These are phyloP conservation scores for Mastacembelus armatus DNA, from an alignment of 2,797 vertebrate species.

Conservation along the genomic window DNA sequence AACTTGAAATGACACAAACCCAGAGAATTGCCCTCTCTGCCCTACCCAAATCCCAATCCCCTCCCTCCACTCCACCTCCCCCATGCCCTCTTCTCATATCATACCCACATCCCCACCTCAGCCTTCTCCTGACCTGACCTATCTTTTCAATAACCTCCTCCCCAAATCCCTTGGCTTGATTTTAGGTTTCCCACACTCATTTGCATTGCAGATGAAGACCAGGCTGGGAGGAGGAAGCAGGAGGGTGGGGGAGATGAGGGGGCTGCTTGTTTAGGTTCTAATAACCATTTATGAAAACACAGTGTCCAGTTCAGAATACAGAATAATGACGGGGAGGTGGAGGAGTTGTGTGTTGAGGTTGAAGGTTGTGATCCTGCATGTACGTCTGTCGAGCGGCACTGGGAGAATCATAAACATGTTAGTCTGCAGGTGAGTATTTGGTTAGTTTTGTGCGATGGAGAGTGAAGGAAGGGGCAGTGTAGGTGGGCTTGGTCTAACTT, in stretches of 20 bases:
- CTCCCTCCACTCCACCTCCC: conserved; percentile 53
- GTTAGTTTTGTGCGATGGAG: conserved; percentile 59
- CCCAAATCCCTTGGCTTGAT: conserved; percentile 31
- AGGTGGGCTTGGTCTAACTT: conserved; percentile 64
- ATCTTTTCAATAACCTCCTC: conserved; percentile 4
- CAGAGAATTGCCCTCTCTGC: conserved; percentile 63
- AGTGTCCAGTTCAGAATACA: conserved; percentile 69
- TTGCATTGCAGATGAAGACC: conserved; percentile 29
- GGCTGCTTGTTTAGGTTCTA: conserved; percentile 53
- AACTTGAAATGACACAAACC: conserved; percentile 76
- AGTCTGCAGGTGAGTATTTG: conserved; percentile 60
- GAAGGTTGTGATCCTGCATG: conserved; percentile 62
- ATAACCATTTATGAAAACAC: conserved; percentile 63
- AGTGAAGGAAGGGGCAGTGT: conserved; percentile 45
- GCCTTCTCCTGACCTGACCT: conserved; percentile 9
- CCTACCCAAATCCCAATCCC: conserved; percentile 51
- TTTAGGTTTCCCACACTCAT: conserved; percentile 38
- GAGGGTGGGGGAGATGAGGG: conserved; percentile 13
- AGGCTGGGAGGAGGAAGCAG: conserved; percentile 43
- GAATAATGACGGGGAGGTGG: conserved; percentile 53
- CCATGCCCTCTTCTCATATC: conserved; percentile 36
- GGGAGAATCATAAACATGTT: conserved; percentile 40
- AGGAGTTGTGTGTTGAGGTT: conserved; percentile 73
- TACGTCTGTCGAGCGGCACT: conserved; percentile 45
- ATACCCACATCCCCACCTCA: conserved; percentile 53